Conservation (phyloP, 2,797 vertebrate genomes). For the Sebastes aleutianus region DNA sequence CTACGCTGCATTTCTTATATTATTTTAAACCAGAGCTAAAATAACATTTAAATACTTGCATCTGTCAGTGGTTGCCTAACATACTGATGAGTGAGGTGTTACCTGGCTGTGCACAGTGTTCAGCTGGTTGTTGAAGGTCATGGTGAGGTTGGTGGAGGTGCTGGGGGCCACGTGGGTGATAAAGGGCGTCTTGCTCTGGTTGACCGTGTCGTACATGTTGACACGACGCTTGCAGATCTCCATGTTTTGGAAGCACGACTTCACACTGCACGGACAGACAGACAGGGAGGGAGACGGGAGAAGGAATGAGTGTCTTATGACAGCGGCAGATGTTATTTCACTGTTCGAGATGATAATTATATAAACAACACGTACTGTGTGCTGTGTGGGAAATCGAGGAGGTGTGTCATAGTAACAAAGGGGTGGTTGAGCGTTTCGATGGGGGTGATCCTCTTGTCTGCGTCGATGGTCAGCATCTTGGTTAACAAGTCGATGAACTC, state of each 20-base stretch:
- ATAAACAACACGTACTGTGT: constrained; percentile 86
- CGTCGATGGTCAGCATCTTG: constrained; percentile 99
- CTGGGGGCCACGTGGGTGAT: constrained; percentile 98
- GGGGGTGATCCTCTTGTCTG: constrained; percentile 98
- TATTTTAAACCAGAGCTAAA: constrained; percentile 2
- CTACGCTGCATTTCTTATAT: neutral
- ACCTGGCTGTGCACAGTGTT: constrained; percentile 93
- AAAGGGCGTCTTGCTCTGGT: constrained; percentile 99
- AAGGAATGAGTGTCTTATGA: neutral
- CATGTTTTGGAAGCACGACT: constrained; percentile 99
- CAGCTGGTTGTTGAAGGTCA: constrained; percentile 99
- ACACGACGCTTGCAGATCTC: constrained; percentile 98
- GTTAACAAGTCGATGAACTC: constrained; percentile 99
- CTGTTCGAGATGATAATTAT: neutral
- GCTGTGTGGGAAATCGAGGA: constrained; percentile 98
- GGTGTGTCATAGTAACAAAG: constrained; percentile 97
- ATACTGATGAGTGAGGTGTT: neutral
- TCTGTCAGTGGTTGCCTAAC: neutral
- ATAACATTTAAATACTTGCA: neutral
- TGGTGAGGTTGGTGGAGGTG: constrained; percentile 99
- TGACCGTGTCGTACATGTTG: constrained; percentile 98
- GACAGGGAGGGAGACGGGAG: neutral
- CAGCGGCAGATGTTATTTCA: neutral
- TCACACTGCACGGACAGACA: constrained; percentile 84
- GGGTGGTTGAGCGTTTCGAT: constrained; percentile 98